Conservation (phyloP, 2,888 invertebrate genomes). For the Ellobium chinense region DNA sequence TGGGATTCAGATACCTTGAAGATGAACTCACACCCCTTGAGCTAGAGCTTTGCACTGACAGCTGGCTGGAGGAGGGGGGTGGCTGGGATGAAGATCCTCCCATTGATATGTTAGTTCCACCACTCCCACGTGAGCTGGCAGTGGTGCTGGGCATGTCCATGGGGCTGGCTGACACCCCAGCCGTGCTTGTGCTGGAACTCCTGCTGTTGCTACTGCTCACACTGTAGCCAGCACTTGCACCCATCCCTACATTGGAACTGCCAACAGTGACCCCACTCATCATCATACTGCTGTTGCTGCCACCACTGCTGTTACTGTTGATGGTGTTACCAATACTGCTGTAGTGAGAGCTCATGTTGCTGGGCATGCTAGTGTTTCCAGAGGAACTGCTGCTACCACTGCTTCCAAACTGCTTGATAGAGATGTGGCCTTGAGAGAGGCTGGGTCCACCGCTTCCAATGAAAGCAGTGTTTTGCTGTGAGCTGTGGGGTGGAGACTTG, state of each 20-base stretch:
- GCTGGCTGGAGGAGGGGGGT: not conserved
- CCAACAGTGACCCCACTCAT: not conserved
- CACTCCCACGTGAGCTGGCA: not conserved
- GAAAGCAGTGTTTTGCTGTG: constrained; percentile 15
- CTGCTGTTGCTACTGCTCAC: constrained; percentile 12
- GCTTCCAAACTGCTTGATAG: constrained; percentile 29
- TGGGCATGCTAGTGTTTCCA: constrained; percentile 11
- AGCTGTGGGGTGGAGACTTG: constrained; percentile 36
- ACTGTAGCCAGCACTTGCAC: constrained; percentile 23
- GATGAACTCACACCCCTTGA: constrained; percentile 10
- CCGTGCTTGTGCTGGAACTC: not conserved
- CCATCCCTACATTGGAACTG: not conserved
- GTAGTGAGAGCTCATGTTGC: not conserved
- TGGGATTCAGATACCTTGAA: constrained; percentile 35
- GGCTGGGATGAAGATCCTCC: not conserved
- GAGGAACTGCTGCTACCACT: not conserved
- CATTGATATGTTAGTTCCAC: constrained; percentile 1
- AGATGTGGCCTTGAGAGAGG: constrained; percentile 20
- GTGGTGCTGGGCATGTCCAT: not conserved
- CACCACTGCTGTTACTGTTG: not conserved
- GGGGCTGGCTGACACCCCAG: not conserved
- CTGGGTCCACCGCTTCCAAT: constrained; percentile 6
- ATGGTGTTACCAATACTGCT: not conserved
- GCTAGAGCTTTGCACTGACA: not conserved
- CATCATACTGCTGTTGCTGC: not conserved